A percentile compares a stretch with the other conserved stretches of the same genome.
phyloP scores from a whole-genome alignment of 1,140 invertebrate genomes.

The Bombus haemorrhoidalis region DNA sequence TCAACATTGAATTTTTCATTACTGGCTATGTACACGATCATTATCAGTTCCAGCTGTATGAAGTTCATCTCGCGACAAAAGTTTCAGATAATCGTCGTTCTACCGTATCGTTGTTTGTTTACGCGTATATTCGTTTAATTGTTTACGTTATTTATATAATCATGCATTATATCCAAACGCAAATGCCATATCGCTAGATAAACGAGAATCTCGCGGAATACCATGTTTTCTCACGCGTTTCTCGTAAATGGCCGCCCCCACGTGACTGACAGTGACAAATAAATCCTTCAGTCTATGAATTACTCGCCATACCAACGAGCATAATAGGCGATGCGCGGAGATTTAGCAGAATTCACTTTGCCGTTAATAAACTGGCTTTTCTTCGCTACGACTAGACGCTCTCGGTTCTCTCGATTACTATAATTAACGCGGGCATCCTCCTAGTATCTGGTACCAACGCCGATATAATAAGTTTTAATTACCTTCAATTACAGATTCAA shows the following conservation, averaged over 20 bases:
- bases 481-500: conserved; percentile 5
- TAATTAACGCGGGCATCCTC: conserved; percentile 21
- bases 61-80: too few relatives aligned
- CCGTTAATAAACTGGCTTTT: conserved; percentile 2
- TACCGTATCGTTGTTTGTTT: too few relatives aligned
- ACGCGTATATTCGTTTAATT: too few relatives aligned
- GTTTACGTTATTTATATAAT: too few relatives aligned
- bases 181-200: neutral
- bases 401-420: neutral
- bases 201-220: neutral
- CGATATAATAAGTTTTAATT: conserved; percentile 33
- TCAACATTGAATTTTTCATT: too few relatives aligned
- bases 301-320: neutral
- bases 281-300: neutral
- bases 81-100: too few relatives aligned
- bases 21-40: too few relatives aligned
- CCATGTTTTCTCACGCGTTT: neutral
- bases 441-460: neutral
- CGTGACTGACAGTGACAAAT: neutral
- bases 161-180: neutral
- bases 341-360: conserved; percentile 6
- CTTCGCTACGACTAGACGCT: neutral
- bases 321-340: neutral
- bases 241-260: neutral
- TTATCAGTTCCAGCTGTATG: too few relatives aligned